phyloP scores from a whole-genome alignment of 2,888 invertebrate genomes.

The Anthrax anthrax region DNA sequence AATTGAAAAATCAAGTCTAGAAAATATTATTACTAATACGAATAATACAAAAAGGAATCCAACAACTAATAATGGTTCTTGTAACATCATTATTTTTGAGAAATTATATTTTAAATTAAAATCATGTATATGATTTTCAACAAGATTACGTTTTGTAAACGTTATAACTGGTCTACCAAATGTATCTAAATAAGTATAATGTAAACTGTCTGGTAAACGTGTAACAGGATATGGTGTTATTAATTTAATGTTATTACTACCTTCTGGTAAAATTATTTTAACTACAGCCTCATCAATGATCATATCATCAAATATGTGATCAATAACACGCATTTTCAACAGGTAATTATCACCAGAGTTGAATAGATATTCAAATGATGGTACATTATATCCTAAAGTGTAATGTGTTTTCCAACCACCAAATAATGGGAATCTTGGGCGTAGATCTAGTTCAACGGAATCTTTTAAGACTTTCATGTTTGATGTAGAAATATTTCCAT shows the following conservation, averaged over 20 bases:
- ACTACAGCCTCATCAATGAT: slow-evolving; percentile 78
- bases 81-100: slow-evolving; percentile 70
- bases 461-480: slow-evolving; percentile 78
- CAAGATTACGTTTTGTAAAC: slow-evolving; percentile 69
- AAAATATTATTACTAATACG: slow-evolving; percentile 80
- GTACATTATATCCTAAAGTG: slow-evolving; percentile 91
- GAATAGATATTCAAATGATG: slow-evolving; percentile 90
- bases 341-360: slow-evolving; percentile 64
- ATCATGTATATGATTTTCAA: slow-evolving; percentile 92
- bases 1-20: slow-evolving; percentile 92
- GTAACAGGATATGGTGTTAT: slow-evolving; percentile 68
- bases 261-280: slow-evolving; percentile 88
- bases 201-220: slow-evolving; percentile 56
- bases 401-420: slow-evolving; percentile 99
- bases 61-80: slow-evolving; percentile 84
- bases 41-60: slow-evolving; percentile 82
- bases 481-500: slow-evolving; percentile 98
- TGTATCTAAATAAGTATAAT: slow-evolving; percentile 90
- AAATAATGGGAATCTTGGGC: slow-evolving; percentile 93
- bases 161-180: slow-evolving; percentile 81
- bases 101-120: slow-evolving; percentile 83
- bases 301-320: slow-evolving; percentile 96
- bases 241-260: slow-evolving; percentile 66
- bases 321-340: slow-evolving; percentile 85
- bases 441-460: slow-evolving; percentile 87